phyloP scores from a whole-genome alignment of 1,140 invertebrate genomes.

The Gerris buenoi region DNA sequence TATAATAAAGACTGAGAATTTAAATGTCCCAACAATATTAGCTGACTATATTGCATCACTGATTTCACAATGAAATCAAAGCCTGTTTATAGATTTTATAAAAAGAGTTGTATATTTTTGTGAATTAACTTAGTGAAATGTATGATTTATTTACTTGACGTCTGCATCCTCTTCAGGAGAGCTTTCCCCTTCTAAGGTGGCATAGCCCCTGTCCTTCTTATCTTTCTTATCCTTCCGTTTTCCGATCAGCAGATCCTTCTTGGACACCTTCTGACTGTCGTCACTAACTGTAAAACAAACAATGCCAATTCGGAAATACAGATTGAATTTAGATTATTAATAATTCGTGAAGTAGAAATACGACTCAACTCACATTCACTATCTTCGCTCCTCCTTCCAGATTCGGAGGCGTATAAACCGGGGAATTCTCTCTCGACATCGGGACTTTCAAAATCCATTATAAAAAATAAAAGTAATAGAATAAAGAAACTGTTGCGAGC shows the following conservation, averaged over 20 bases:
- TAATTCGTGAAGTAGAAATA: conserved; percentile 7
- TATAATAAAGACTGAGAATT: too few species aligned
- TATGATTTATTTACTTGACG: conserved; percentile 59
- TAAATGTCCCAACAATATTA: too few species aligned
- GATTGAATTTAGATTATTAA: too few species aligned
- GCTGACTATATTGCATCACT: too few species aligned
- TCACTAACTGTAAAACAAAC: conserved; percentile 49
- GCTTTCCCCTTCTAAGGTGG: conserved; percentile 79
- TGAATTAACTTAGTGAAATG: too few species aligned
- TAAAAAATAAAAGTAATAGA: too few species aligned
- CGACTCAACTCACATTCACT: conserved; percentile 67
- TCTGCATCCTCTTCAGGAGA: conserved; percentile 77
- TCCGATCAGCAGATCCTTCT: conserved; percentile 50
- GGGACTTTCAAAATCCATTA: conserved; percentile 84
- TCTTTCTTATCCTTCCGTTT: conserved; percentile 69
- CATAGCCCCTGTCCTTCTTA: conserved; percentile 71
- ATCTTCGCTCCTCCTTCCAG: conserved; percentile 56
- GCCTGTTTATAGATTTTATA: too few species aligned
- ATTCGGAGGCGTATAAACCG: conserved; percentile 66
- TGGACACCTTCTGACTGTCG: conserved; percentile 54
- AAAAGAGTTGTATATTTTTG: too few species aligned
- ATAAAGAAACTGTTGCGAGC: too few species aligned
- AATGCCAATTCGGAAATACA: too few species aligned
- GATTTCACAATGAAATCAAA: too few species aligned
- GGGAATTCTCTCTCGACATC: conserved; percentile 83